These are phyloP conservation scores for Cherax destructor DNA, from an alignment of 1,140 invertebrate species.

Conservation along the genomic window DNA sequence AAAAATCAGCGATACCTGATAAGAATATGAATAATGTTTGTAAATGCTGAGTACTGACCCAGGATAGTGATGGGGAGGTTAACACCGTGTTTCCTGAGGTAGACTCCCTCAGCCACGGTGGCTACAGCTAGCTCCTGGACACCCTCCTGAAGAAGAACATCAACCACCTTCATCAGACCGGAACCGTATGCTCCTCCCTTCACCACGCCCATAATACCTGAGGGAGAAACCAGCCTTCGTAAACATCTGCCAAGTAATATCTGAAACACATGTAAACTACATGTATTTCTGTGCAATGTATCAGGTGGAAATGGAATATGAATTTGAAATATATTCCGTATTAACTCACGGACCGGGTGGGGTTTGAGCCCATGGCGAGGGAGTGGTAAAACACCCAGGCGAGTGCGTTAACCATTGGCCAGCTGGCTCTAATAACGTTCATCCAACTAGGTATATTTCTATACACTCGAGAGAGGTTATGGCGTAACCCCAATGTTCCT, in stretches of 20 bases:
- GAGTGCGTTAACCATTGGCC: no score
- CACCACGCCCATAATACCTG: constrained; percentile 68
- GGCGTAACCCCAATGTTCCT: no score
- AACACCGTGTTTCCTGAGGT: constrained; percentile 51
- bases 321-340: no score
- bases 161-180: constrained; percentile 62
- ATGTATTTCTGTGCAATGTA: neutral
- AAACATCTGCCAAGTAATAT: neutral
- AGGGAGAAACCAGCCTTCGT: no score
- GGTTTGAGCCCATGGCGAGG: no score
- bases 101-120: constrained; percentile 61
- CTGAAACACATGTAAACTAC: neutral
- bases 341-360: no score
- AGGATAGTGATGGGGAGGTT: constrained; percentile 54
- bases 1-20: no score
- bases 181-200: constrained; percentile 65
- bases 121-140: constrained; percentile 64
- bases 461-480: no score
- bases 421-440: no score
- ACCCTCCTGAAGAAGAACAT: constrained; percentile 58
- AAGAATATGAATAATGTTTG: no score
- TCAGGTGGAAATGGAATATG: neutral
- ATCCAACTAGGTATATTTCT: no score
- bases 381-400: no score
- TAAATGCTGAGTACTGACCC: constrained; percentile 11